Evolutionary conservation across 2,797 vertebrate species (phyloP).

Genomic region (Cyclura pinguis): DNA sequence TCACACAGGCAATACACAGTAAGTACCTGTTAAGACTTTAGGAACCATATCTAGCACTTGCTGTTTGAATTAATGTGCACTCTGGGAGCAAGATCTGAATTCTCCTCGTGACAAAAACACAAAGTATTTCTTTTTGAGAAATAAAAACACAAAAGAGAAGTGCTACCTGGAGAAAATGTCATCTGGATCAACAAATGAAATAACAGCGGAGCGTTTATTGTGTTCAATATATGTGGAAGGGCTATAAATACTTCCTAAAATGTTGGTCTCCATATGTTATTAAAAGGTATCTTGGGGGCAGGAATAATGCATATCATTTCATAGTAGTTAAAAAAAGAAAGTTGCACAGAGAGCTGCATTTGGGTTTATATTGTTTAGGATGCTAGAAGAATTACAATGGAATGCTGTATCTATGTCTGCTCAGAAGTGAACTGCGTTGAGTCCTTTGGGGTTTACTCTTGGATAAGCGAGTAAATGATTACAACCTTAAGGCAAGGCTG

Average conservation of each 20-base stretch:
- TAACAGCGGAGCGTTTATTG: not conserved
- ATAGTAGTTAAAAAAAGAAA: not conserved
- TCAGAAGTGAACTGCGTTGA: not conserved
- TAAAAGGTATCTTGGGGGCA: not conserved
- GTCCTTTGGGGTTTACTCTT: not conserved
- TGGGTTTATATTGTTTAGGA: not conserved
- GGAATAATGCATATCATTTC: not conserved
- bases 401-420: not conserved
- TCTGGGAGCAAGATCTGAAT: not conserved
- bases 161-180: not conserved
- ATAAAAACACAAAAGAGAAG: not conserved
- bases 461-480: not conserved
- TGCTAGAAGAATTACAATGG: not conserved
- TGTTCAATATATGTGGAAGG: not conserved
- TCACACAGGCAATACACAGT: not conserved
- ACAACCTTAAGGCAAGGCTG: not conserved
- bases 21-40: not conserved
- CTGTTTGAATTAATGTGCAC: slow-evolving; percentile 10
- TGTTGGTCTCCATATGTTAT: not conserved
- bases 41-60: not conserved
- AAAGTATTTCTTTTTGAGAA: slow-evolving; percentile 11
- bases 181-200: not conserved
- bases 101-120: slow-evolving; percentile 16
- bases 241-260: not conserved
- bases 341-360: not conserved